Conservation (phyloP, 1,140 invertebrate species). For the Trichoplusia ni region DNA sequence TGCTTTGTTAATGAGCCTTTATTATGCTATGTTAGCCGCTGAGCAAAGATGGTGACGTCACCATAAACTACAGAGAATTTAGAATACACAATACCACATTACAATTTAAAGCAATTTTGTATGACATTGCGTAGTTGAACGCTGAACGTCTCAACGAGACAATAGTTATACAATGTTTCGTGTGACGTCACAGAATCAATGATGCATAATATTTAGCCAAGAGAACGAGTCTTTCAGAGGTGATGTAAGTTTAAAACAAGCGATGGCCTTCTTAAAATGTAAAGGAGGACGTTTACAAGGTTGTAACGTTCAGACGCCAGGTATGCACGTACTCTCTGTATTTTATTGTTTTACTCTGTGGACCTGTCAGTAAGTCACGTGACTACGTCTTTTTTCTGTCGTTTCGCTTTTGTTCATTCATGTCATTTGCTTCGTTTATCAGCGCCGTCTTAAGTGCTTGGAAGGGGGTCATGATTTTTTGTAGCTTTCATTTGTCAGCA, state of each 20-base stretch:
- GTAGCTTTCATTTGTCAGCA: not conserved
- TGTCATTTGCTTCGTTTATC: not conserved
- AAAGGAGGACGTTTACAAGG: slow-evolving; percentile 27
- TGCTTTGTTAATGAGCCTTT: not conserved
- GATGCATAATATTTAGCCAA: slow-evolving; percentile 23
- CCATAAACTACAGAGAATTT: not conserved
- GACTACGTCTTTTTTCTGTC: too few relatives aligned
- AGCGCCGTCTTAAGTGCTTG: not conserved
- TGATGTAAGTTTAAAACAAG: slow-evolving; percentile 31
- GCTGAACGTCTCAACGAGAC: not conserved
- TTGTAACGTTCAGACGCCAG: not conserved
- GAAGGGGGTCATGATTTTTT: not conserved
- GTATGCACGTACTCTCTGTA: slow-evolving; percentile 10
- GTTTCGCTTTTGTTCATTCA: slow-evolving; percentile 15
- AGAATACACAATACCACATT: not conserved
- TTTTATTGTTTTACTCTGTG: slow-evolving; percentile 23
- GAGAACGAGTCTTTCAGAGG: slow-evolving; percentile 13
- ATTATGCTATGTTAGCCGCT: not conserved
- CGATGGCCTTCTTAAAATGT: slow-evolving; percentile 21
- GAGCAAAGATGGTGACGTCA: too few relatives aligned
- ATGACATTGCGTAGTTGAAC: slow-evolving; percentile 11
- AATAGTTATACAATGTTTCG: slow-evolving; percentile 18
- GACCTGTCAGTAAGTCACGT: slow-evolving; percentile 1
- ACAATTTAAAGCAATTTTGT: not conserved
- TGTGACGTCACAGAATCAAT: slow-evolving; percentile 19